These are phyloP conservation scores for Paramormyrops kingsleyae DNA, from an alignment of 2,113 vertebrate genomes.

Conservation along the genomic window DNA sequence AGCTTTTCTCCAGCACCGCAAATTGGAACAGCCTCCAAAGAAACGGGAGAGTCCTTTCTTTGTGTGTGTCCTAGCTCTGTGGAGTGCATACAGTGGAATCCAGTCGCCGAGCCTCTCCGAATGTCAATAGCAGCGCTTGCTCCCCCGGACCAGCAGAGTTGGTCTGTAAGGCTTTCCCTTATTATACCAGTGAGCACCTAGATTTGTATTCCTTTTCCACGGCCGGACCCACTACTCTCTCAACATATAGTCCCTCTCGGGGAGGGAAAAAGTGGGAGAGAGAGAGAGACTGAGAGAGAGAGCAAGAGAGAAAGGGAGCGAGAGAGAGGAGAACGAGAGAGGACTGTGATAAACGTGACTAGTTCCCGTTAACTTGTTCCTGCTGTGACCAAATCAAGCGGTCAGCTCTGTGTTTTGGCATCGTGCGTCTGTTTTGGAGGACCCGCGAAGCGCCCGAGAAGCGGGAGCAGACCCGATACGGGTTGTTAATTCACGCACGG, in stretches of 20 bases:
- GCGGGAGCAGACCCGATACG: not conserved
- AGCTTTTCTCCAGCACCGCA: not conserved
- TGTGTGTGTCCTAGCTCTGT: not conserved
- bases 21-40: not conserved
- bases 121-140: slow-evolving; percentile 41
- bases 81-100: slow-evolving; percentile 23
- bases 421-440: not conserved
- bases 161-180: slow-evolving; percentile 29
- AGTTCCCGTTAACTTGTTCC: not conserved
- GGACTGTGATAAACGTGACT: slow-evolving; percentile 19
- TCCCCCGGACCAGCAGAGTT: slow-evolving; percentile 21
- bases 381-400: not conserved
- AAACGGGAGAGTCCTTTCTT: not conserved
- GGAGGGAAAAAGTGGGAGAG: slow-evolving; percentile 23
- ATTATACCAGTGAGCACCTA: slow-evolving; percentile 51
- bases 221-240: slow-evolving; percentile 32
- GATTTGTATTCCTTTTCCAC: slow-evolving; percentile 38
- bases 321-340: slow-evolving; percentile 12
- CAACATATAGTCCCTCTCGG: slow-evolving; percentile 29
- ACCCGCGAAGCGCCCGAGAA: not conserved
- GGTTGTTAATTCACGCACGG: not conserved
- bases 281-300: slow-evolving; percentile 22
- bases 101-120: slow-evolving; percentile 27
- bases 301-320: slow-evolving; percentile 12
- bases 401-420: slow-evolving; percentile 1